These are phyloP conservation scores for Lamellibrachia luymesi DNA, from an alignment of 1,140 invertebrate genomes.

Conservation along the genomic window DNA sequence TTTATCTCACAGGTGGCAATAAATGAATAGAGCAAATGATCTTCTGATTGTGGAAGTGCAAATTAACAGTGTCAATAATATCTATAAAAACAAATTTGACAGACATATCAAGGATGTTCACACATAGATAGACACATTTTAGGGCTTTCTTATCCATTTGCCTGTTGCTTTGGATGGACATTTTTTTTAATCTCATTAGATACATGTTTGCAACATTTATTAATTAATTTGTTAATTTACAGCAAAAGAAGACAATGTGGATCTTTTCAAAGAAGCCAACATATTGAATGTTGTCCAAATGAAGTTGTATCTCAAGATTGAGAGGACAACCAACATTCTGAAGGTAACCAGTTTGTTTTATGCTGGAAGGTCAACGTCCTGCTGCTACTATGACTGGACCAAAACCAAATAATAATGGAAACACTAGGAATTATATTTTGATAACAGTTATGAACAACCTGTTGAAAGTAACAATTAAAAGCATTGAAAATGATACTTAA, in stretches of 20 bases:
- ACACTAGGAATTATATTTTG: no score
- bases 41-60: no score
- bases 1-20: neutral
- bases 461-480: no score
- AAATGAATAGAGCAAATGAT: neutral
- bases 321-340: neutral
- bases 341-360: conserved; percentile 8
- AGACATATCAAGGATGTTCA: no score
- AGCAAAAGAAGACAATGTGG: conserved; percentile 10
- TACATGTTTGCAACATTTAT: neutral
- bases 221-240: neutral
- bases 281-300: neutral
- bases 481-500: no score
- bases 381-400: neutral
- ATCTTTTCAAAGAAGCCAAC: neutral
- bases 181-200: no score
- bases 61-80: no score
- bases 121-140: no score
- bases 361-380: neutral
- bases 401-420: neutral
- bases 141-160: no score
- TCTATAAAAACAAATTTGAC: no score
- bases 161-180: no score
- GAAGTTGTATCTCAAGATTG: neutral
- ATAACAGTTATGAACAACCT: no score